These are phyloP conservation scores for Platerodrilus igneus DNA, from an alignment of 2,888 invertebrate species.

Conservation along the genomic window DNA sequence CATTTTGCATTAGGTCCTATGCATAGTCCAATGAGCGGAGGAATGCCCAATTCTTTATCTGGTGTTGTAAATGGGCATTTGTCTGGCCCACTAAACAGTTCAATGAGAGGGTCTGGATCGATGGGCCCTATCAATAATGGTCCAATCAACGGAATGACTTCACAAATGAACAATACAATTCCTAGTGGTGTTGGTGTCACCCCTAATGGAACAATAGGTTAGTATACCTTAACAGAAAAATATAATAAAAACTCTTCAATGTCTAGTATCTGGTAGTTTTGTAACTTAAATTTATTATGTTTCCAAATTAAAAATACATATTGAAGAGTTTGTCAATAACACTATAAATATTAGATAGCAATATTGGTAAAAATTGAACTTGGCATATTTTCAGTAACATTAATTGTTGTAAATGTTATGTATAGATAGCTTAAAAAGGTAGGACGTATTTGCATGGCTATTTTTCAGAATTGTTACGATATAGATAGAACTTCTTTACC, in stretches of 20 bases:
- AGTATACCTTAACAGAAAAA: too few relatives aligned
- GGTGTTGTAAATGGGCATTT: slow-evolving; percentile 59
- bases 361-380: too few relatives aligned
- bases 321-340: too few relatives aligned
- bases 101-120: slow-evolving; percentile 61
- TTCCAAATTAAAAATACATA: too few relatives aligned
- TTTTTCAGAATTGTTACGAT: too few relatives aligned
- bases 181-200: slow-evolving; percentile 32
- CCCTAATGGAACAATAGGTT: slow-evolving; percentile 39
- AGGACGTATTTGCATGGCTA: too few relatives aligned
- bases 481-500: too few relatives aligned
- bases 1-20: slow-evolving; percentile 22
- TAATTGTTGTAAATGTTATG: too few relatives aligned
- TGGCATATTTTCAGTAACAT: too few relatives aligned
- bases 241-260: slow-evolving; percentile 3
- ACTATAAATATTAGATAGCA: too few relatives aligned
- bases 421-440: too few relatives aligned
- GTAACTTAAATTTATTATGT: slow-evolving; percentile 2
- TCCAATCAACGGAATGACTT: slow-evolving; percentile 33
- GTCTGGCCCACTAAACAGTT: slow-evolving; percentile 62
- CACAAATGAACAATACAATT: slow-evolving; percentile 35
- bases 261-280: slow-evolving; percentile 6
- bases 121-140: slow-evolving; percentile 58
- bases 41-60: slow-evolving; percentile 43
- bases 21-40: slow-evolving; percentile 52